These are phyloP conservation scores for Dasypus novemcinctus DNA, from an alignment of 2,113 vertebrate species.

Conservation along the genomic window DNA sequence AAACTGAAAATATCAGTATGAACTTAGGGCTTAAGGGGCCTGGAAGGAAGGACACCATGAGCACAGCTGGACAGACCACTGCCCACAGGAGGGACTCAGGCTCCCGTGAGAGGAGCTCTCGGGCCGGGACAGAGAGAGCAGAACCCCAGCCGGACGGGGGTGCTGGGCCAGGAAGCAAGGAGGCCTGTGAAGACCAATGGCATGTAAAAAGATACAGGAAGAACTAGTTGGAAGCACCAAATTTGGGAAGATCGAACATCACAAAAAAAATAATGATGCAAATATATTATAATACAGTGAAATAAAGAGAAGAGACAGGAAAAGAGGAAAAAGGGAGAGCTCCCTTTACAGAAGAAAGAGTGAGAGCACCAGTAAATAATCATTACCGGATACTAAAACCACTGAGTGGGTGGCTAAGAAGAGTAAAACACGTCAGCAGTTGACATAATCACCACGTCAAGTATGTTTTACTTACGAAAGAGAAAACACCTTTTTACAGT, in stretches of 20 bases:
- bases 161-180: no score
- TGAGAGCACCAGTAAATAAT: not conserved
- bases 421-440: not conserved
- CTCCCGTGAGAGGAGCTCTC: no score
- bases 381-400: not conserved
- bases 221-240: not conserved
- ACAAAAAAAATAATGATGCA: not conserved
- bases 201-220: not conserved
- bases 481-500: not conserved
- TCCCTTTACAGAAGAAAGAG: not conserved
- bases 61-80: not conserved
- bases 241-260: not conserved
- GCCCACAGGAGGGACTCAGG: not conserved
- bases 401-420: not conserved
- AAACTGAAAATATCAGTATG: not conserved
- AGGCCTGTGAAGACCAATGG: not conserved
- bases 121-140: not conserved
- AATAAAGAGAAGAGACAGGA: not conserved
- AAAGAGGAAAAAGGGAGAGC: no score
- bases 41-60: not conserved
- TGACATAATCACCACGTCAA: not conserved
- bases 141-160: not conserved
- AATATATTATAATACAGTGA: not conserved
- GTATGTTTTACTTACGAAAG: not conserved
- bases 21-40: not conserved